Base-by-base conservation (phyloP, 1,140 invertebrate genomes). In the Drosophila mojavensis region DNA sequence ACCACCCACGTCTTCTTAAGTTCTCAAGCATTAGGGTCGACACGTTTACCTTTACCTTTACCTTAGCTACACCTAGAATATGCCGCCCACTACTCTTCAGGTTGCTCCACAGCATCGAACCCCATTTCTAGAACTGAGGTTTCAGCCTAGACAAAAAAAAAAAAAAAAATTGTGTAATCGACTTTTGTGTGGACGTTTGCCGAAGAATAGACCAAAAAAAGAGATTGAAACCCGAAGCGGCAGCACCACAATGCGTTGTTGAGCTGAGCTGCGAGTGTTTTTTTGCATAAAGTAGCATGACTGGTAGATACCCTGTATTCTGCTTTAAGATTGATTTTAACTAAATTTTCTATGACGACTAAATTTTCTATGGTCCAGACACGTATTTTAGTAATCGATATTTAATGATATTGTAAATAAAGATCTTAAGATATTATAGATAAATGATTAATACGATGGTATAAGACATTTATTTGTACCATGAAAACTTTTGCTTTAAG, bases 81-180 rank as follows among this genome's bases (percentile, higher is more conserved):
- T 50, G 48, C 47, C 9, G 6, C 47, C 20, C 10, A 6, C 6
- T 4, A 39, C 36, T 39, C 6, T 15, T 47, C 17, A 17, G 43
- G 4, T 17, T 47, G 43, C 11, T 6, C 33, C 3, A 13, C 4
- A 11, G 36, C 11, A 39, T 11, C 10, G 10, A 39, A 13, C 11
- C 36, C 11, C 11, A 11, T 30, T 30, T 30, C 28, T 30, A 30
- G 28, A 5, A 30, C 10, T 39, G 36, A 39, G 36, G 9, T 39
- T 39, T 39, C 4, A n/a, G n/a, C n/a, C 43, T 47, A 47, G n/a
- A 47, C n/a, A 47, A 39, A 39, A 55, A 74, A 70, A 9, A 33
- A 33, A 7, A 33, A 7, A 5, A 33, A 33, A 64, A 41, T 63
- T 56, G 51, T 70, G 51, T 48, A 70, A 56, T 24, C 61, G 48